Base-by-base conservation (phyloP, 2,888 invertebrate species). In the Arenicola marina region DNA sequence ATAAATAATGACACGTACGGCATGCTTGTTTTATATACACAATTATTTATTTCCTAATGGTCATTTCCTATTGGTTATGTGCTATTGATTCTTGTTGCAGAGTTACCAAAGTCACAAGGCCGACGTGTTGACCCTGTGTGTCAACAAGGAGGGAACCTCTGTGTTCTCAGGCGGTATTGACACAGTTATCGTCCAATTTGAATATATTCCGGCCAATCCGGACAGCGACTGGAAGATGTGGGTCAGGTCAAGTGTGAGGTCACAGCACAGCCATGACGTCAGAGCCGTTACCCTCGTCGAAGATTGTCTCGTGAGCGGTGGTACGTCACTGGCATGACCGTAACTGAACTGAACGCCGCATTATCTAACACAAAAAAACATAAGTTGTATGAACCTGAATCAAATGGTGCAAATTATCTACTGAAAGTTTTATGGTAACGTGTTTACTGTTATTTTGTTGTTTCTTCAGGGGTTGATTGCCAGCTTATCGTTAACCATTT, bases 261-360 rank as follows among this genome's bases (percentile, higher is more conserved):
- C 88, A 75, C 88, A 92, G 56, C 95, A 96, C 81, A 89, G 90
- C 54, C 93, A 96, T 80, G 95, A 95, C 84, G 92, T 96, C 0
- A 88, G 91, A 74, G 88, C 89, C 0, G 82, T 95, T 56, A 85
- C 88, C 15, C 24, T 53, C 15, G 11, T 24, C 7, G 53, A 28
- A 7, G 32, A 53, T 24, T 31, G 15, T 11, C 15, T 53, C 4
- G 32, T 53, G 11, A 31, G 31, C 24, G 53, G 53, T 18, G 53
- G 53, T 53, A 24, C 11, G 38, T 38, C 11, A 11, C 11, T 38
- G 38, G 38, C 38, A 15, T 38, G 38, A 38, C 11, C 18, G 38
- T 11, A 38, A 38, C 11, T 38, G 38, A 38, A 18, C 38, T 38
- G 38, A 38, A 11, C 38, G 18, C 38, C 38, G 38, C 38, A 11